Conservation (phyloP, 2,113 vertebrate species). For the Ceuthmochares aereus region DNA sequence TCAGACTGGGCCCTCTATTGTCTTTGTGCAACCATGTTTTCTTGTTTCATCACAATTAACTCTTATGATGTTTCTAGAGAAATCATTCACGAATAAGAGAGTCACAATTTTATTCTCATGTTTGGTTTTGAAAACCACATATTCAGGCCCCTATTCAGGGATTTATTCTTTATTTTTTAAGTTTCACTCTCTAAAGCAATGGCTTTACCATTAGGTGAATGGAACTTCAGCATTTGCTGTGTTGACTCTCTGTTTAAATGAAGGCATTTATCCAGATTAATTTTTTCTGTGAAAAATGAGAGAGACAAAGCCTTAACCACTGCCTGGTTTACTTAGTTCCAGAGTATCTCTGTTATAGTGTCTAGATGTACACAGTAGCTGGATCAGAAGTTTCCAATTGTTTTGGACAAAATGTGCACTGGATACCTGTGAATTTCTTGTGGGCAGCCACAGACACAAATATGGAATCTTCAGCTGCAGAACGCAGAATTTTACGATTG, state of each 20-base stretch:
- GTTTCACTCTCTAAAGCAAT: not conserved
- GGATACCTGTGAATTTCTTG: not conserved
- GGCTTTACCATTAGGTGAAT: not conserved
- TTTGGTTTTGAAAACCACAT: not conserved
- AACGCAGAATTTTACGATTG: not conserved
- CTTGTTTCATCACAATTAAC: not conserved
- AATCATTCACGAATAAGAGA: not conserved
- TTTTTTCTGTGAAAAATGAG: not conserved
- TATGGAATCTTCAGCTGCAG: not conserved
- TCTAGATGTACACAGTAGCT: not conserved
- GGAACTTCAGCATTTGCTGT: not conserved
- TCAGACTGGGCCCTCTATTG: not conserved
- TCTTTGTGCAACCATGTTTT: not conserved
- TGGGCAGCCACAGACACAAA: rapidly evolving
- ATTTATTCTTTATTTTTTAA: not conserved
- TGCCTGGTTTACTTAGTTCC: not conserved
- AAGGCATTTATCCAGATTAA: not conserved
- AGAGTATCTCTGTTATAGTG: not conserved
- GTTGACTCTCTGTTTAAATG: not conserved
- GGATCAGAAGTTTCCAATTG: not conserved
- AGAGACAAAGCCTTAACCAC: not conserved
- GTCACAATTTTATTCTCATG: not conserved
- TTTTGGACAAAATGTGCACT: not conserved
- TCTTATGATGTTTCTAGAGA: not conserved
- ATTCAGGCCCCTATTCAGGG: not conserved